phyloP scores from a whole-genome alignment of 2,797 vertebrate species.

The Enteromius mattozi region DNA sequence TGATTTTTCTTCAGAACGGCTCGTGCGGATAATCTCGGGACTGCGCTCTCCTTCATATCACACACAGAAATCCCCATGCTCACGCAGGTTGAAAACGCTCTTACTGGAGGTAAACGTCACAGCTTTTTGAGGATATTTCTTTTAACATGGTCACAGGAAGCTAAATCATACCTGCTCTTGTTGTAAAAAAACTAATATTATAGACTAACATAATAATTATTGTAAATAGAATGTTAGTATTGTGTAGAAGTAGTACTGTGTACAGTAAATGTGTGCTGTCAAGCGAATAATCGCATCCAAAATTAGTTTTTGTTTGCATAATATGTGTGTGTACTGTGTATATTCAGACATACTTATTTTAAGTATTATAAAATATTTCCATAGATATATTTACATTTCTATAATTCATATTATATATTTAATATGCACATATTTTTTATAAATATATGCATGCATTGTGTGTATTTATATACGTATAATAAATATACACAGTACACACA shows the following conservation, averaged over 20 bases:
- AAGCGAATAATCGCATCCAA: no score
- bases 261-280: no score
- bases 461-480: background rate
- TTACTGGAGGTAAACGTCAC: conserved; percentile 78
- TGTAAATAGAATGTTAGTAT: background rate
- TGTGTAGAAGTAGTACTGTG: background rate
- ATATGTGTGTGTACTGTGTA: no score
- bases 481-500: no score
- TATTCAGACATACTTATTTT: no score
- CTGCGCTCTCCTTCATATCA: conserved; percentile 86
- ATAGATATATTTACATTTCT: no score
- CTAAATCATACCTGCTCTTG: background rate
- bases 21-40: conserved; percentile 86
- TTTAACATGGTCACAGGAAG: background rate
- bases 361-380: no score
- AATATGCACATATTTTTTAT: no score
- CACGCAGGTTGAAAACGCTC: conserved; percentile 80
- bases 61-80: conserved; percentile 76
- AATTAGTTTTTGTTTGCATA: no score
- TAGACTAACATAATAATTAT: background rate
- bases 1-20: conserved; percentile 81
- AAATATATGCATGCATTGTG: no score
- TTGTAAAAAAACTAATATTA: background rate
- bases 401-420: no score
- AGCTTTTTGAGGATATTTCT: background rate